Evolutionary conservation across 2,113 vertebrate genomes (phyloP).

Genomic region (Antechinus flavipes): DNA sequence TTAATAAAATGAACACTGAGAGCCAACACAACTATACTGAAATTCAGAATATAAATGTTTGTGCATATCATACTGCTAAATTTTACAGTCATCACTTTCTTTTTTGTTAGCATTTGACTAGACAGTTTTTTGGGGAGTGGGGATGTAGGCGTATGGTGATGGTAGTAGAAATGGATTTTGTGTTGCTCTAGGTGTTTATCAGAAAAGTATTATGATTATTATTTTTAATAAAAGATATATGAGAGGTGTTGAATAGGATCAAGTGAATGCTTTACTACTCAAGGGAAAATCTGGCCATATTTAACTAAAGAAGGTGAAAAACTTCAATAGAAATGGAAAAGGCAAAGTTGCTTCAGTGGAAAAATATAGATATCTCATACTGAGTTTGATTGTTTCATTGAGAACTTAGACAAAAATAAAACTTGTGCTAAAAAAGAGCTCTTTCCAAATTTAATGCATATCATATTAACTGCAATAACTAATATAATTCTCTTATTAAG

Average conservation of each 20-base stretch:
- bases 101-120: neutral
- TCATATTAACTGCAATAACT: slow-evolving; percentile 60
- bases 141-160: too few species aligned
- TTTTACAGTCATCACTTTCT: neutral
- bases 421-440: slow-evolving; percentile 63
- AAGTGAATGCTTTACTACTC: neutral
- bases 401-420: slow-evolving; percentile 58
- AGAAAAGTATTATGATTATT: neutral
- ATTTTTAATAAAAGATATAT: neutral
- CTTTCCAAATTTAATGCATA: slow-evolving; percentile 60
- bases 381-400: slow-evolving; percentile 72
- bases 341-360: neutral
- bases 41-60: neutral
- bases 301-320: slow-evolving; percentile 19
- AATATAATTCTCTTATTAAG: slow-evolving; percentile 66
- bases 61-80: neutral
- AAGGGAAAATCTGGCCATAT: slow-evolving; percentile 12
- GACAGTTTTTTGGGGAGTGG: neutral
- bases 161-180: neutral
- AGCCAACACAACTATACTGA: neutral
- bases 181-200: neutral
- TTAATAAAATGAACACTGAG: neutral
- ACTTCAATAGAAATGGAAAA: neutral
- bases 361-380: slow-evolving; percentile 31
- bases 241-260: neutral